Percentiles rank a stretch among this genome's conserved stretches.
Conservation (phyloP, 1,140 invertebrate genomes). For the Sycophila sp. region DNA sequence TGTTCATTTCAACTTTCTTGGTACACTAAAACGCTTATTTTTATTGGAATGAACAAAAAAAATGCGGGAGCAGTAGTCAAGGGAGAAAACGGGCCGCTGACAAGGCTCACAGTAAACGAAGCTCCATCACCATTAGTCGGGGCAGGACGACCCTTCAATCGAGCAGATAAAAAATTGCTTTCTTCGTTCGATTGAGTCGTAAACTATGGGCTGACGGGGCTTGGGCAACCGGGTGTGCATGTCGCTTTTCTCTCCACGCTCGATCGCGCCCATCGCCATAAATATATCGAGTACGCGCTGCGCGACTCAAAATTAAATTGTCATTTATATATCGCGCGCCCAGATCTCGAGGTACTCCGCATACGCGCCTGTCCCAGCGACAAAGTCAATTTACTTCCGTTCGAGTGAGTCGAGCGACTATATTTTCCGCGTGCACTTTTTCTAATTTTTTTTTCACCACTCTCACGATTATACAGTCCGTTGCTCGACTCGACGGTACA, state of each 20-base stretch:
- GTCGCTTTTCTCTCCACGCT: not conserved
- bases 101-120: too few relatives aligned
- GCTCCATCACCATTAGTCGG: too few relatives aligned
- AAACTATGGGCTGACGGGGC: not conserved
- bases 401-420: not conserved
- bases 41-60: too few relatives aligned
- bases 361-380: too few relatives aligned
- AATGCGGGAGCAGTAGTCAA: too few relatives aligned
- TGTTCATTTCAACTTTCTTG: too few relatives aligned
- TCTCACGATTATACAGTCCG: too few relatives aligned
- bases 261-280: not conserved
- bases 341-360: slow-evolving; percentile 21
- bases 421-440: not conserved
- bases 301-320: slow-evolving; percentile 44
- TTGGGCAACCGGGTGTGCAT: not conserved
- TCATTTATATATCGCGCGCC: slow-evolving; percentile 46
- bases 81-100: too few relatives aligned
- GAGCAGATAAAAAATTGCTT: slow-evolving; percentile 6
- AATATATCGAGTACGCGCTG: not conserved
- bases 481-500: too few relatives aligned
- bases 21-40: too few relatives aligned
- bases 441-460: too few relatives aligned
- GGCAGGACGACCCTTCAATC: not conserved
- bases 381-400: slow-evolving; percentile 9
- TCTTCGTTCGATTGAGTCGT: slow-evolving; percentile 4